Evolutionary conservation across 2,113 vertebrate species (phyloP).

Genomic region (Callocephalon fimbriatum): DNA sequence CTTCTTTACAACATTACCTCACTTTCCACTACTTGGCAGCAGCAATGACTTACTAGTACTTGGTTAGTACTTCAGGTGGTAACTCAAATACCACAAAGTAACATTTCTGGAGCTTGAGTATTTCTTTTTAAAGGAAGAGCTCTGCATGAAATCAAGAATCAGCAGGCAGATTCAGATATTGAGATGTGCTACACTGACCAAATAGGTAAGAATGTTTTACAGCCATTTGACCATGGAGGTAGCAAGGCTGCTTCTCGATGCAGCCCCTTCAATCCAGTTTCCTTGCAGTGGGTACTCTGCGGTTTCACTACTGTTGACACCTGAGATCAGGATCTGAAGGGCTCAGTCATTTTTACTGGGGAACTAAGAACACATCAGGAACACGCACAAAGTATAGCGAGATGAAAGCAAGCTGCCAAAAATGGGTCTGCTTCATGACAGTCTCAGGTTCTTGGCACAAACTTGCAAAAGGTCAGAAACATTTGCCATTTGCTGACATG

Average conservation of each 20-base stretch:
- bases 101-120: background rate
- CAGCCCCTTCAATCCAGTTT: rapidly evolving
- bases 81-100: background rate
- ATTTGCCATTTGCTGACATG: background rate
- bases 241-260: rapidly evolving
- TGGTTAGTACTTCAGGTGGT: background rate
- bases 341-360: background rate
- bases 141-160: background rate
- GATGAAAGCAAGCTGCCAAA: background rate
- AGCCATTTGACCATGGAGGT: background rate
- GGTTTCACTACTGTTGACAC: background rate
- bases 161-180: background rate
- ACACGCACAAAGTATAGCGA: rapidly evolving
- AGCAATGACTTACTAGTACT: background rate
- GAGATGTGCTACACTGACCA: background rate
- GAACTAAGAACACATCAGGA: background rate
- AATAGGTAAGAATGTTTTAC: background rate
- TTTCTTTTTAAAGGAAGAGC: background rate
- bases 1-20: background rate
- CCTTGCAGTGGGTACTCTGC: background rate
- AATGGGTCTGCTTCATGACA: background rate
- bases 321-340: background rate
- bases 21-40: background rate
- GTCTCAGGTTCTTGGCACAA: background rate
- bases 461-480: background rate